Conservation (phyloP, 2,113 vertebrate genomes). For the Hiodon alosoides region DNA sequence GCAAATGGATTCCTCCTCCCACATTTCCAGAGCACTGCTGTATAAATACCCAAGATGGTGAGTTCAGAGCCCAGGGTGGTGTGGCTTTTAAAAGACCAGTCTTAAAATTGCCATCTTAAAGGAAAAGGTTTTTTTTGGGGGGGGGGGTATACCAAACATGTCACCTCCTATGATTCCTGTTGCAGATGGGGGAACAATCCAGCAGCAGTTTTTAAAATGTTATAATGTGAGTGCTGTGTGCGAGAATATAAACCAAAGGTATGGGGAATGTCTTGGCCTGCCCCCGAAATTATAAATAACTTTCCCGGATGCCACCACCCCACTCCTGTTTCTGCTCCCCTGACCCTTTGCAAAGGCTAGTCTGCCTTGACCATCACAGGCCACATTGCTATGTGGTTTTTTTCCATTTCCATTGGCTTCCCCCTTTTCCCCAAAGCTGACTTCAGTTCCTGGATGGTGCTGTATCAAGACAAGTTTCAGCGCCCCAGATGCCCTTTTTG, state of each 20-base stretch:
- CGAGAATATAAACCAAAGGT: background rate
- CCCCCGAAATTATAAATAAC: slow-evolving; percentile 56
- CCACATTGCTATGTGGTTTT: too few species aligned
- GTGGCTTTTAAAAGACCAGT: too few species aligned
- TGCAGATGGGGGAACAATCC: too few species aligned
- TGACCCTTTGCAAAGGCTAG: slow-evolving; percentile 20
- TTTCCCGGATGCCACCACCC: slow-evolving; percentile 53
- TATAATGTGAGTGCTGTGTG: background rate
- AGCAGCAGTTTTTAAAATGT: background rate
- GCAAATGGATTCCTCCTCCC: too few species aligned
- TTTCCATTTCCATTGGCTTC: background rate
- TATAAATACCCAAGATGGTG: too few species aligned
- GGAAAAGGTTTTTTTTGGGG: too few species aligned
- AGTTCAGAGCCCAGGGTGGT: too few species aligned
- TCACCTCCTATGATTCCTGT: too few species aligned
- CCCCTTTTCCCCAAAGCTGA: background rate
- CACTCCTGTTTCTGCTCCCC: slow-evolving; percentile 50
- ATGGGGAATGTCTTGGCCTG: slow-evolving; percentile 22
- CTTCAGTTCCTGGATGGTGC: background rate
- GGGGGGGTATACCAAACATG: too few species aligned
- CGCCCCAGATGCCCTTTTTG: too few species aligned
- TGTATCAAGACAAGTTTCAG: background rate
- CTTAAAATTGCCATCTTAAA: too few species aligned
- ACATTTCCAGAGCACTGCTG: too few species aligned
- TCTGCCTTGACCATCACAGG: background rate